Evolutionary conservation across 2,888 invertebrate species (phyloP).

Genomic region (Orchesella flavescens): DNA sequence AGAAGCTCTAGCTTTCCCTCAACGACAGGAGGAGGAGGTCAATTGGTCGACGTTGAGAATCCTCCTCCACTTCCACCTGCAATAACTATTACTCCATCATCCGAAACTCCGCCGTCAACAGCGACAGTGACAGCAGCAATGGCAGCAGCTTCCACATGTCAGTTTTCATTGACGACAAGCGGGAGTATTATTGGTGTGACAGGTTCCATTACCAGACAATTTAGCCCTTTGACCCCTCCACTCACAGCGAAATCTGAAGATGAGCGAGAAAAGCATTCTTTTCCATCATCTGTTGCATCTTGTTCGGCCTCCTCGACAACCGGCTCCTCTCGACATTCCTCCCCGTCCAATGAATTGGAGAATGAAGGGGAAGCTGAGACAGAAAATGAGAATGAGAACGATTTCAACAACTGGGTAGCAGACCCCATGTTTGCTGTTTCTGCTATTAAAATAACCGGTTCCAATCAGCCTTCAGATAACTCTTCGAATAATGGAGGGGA

Average conservation of each 20-base stretch:
- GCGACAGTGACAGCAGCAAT: no score
- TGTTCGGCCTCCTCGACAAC: constrained; percentile 16
- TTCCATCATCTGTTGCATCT: not conserved
- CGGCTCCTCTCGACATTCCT: not conserved
- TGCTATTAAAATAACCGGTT: constrained; percentile 53
- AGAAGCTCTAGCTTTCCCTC: not conserved
- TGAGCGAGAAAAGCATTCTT: not conserved
- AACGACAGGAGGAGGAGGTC: no score
- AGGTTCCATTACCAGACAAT: not conserved
- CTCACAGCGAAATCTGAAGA: constrained; percentile 37
- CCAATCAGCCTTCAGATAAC: constrained; percentile 35
- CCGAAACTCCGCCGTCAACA: no score
- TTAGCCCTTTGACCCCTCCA: constrained; percentile 58
- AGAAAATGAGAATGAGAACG: constrained; percentile 47
- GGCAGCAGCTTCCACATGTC: no score
- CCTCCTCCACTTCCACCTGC: no score
- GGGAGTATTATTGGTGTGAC: no score
- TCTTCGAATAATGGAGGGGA: not conserved
- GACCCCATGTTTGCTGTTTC: constrained; percentile 67
- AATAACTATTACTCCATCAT: no score
- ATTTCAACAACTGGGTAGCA: constrained; percentile 63
- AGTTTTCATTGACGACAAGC: no score
- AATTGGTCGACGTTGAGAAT: no score
- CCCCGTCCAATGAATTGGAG: constrained; percentile 26
- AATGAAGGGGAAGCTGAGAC: constrained; percentile 49